Conservation (phyloP, 1,140 invertebrate species). For the Calephelis virginiensis region DNA sequence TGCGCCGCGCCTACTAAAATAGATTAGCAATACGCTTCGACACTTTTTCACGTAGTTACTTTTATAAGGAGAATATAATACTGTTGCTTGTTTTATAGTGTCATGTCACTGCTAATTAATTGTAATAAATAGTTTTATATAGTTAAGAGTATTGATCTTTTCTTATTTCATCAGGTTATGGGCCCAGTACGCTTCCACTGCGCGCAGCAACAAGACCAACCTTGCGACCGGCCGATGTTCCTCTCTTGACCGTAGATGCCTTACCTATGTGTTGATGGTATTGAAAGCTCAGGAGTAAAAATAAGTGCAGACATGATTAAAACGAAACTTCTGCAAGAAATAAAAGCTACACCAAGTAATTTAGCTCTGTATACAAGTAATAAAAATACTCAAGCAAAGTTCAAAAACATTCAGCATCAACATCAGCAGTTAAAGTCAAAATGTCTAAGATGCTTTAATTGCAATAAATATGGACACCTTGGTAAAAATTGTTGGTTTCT, state of each 20-base stretch:
- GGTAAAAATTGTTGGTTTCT: constrained; percentile 14
- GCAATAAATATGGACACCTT: constrained; percentile 26
- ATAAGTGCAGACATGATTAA: constrained; percentile 26
- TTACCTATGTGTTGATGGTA: constrained; percentile 79
- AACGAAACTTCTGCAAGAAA: constrained; percentile 26
- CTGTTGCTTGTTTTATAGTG: no score
- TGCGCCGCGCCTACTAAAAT: constrained; percentile 20
- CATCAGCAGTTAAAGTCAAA: constrained; percentile 5
- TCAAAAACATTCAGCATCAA: constrained; percentile 2
- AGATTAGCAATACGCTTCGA: no score
- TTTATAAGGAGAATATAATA: no score
- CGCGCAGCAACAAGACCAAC: constrained; percentile 99
- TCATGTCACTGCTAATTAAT: no score
- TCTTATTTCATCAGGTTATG: background rate
- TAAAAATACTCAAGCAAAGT: background rate
- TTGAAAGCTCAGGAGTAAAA: constrained; percentile 25
- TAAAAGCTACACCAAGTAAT: constrained; percentile 11
- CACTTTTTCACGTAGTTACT: no score
- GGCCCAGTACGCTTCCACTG: no score
- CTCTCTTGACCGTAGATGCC: constrained; percentile 98
- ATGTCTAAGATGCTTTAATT: constrained; percentile 25
- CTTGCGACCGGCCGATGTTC: constrained; percentile 99
- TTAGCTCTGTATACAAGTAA: constrained; percentile 19
- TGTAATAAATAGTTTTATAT: no score
- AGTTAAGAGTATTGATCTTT: no score